Evolutionary conservation across 2,113 vertebrate genomes (phyloP).

Genomic region (Hyla sarda): DNA sequence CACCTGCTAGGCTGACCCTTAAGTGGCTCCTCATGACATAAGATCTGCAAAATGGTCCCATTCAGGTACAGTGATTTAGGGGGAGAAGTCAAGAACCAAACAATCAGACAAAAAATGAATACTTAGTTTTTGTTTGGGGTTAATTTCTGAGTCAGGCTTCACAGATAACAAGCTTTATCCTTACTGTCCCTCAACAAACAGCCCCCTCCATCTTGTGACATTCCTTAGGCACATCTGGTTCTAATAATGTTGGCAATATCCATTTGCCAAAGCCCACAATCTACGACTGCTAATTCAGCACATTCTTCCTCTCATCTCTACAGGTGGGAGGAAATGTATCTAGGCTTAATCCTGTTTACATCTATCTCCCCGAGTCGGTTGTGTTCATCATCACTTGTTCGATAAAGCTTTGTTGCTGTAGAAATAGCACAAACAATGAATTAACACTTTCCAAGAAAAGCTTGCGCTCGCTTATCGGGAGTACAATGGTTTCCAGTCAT

Average conservation of each 20-base stretch:
- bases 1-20: no score
- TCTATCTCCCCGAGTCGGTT: neutral
- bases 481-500: neutral
- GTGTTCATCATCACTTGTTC: neutral
- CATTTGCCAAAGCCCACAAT: slow-evolving; percentile 36
- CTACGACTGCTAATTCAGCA: slow-evolving; percentile 12
- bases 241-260: neutral
- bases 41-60: no score
- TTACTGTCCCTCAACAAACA: neutral
- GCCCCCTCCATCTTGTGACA: neutral
- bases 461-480: neutral
- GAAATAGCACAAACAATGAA: neutral
- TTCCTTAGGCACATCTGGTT: slow-evolving; percentile 19
- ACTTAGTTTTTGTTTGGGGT: no score
- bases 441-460: slow-evolving; percentile 1
- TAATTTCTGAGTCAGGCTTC: no score
- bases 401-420: neutral
- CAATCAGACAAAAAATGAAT: no score
- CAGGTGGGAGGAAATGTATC: slow-evolving; percentile 41
- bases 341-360: neutral
- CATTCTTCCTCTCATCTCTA: neutral
- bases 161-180: neutral
- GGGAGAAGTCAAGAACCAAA: no score
- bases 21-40: no score
- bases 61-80: no score